Conservation (phyloP, 1,140 invertebrate species). For the Oryzaephilus surinamensis region DNA sequence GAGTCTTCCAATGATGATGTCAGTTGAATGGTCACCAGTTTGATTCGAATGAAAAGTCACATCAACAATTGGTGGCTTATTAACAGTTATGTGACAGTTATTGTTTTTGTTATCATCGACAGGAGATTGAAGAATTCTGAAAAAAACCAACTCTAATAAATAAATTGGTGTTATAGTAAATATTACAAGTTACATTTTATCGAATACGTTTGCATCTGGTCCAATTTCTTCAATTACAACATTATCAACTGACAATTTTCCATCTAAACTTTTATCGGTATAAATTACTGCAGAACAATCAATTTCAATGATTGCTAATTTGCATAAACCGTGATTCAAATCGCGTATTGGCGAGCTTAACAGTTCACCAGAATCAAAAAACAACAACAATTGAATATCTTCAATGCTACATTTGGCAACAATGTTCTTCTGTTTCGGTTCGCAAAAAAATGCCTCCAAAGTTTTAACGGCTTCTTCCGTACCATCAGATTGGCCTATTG, state of each 20-base stretch:
- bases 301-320: conserved; percentile 60
- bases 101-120: conserved; percentile 45
- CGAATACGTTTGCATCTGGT: conserved; percentile 40
- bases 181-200: conserved; percentile 24
- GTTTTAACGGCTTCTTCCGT: conserved; percentile 53
- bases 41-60: conserved; percentile 52
- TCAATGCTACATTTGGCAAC: conserved; percentile 49
- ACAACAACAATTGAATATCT: conserved; percentile 54
- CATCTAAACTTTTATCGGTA: conserved; percentile 58
- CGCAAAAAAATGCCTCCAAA: conserved; percentile 62
- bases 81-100: conserved; percentile 50
- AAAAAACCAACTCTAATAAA: conserved; percentile 23
- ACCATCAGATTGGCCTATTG: conserved; percentile 12
- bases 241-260: conserved; percentile 60
- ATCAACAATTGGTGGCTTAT: conserved; percentile 55
- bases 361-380: conserved; percentile 62
- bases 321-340: conserved; percentile 58
- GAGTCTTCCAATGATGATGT: conserved; percentile 61
- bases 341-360: conserved; percentile 65
- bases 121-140: conserved; percentile 58
- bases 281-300: conserved; percentile 50
- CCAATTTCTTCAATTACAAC: conserved; percentile 62
- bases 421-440: conserved; percentile 49
- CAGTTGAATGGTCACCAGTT: conserved; percentile 50
- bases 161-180: neutral